Base-by-base conservation (phyloP, 1,140 invertebrate species). In the Leptopilina clavipes region DNA sequence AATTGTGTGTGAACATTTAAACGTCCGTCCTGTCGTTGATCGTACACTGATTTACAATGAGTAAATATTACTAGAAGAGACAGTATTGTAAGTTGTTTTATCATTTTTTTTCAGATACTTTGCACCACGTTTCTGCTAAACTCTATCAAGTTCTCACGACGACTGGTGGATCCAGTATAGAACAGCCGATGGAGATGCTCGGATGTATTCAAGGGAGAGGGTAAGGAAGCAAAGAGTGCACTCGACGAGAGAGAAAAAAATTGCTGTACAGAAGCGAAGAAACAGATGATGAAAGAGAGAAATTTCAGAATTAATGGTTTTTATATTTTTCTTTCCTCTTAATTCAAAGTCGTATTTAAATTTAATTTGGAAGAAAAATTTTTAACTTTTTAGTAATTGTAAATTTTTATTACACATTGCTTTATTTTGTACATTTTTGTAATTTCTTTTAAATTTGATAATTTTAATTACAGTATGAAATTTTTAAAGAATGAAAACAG, bases 21-120 rank as follows among this genome's bases (percentile, higher is more conserved):
- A 1, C 87, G 84, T 10, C 91, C 91, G 6, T 89, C 86, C 56
- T 92, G 91, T 10, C 90, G 86, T 37, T 91, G 91, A 71, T 92
- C 89, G 78, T 90, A 91, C 0, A 76, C 70, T n/a, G 88, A 86
- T 31, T 31, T 31, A 1, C 59, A 22, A 31, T 65, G 59, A 31
- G 25, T 12, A 12, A 65, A 31, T 31, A 65, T 6, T 65, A 37
- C 22, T 3, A 65, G 25, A n/a, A 65, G 22, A 1, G 59, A 65
- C 11, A 65, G 8, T n/a, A 31, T 22, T 8, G 11, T 5, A 37
- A 65, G 22, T 31, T 65, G 59, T n/a, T 7, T 31, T 14, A 65
- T 1, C 59, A 65, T 65, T 6, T 65, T 65, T 3, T 25, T 31
- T 31, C 25, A 31, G 25, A 52, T 52, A 31, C 22, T 11, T n/a